A percentile compares a stretch with the other conserved stretches of the same genome.
These are phyloP conservation scores for Rhogogaster chlorosoma DNA, from an alignment of 2,888 invertebrate genomes.

Conservation along the genomic window DNA sequence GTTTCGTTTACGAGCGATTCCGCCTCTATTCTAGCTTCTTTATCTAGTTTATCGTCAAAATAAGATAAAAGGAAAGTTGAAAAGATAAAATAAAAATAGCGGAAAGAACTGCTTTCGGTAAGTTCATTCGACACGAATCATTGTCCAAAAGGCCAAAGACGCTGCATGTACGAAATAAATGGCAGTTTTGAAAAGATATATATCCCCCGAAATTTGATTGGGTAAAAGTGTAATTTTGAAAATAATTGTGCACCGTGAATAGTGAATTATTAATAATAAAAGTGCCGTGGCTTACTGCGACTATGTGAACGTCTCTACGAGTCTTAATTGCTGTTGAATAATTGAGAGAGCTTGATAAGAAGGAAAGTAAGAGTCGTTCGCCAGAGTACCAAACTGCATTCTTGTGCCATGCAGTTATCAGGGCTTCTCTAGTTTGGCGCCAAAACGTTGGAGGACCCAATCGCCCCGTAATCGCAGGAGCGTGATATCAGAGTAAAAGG, in stretches of 20 bases:
- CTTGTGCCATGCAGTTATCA: background rate
- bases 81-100: background rate
- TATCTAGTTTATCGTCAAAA: background rate
- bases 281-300: background rate
- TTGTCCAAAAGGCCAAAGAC: background rate
- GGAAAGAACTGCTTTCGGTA: background rate
- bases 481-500: background rate
- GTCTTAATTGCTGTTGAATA: background rate
- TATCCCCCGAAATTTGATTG: background rate
- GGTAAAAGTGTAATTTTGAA: background rate
- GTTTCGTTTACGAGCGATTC: background rate
- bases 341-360: background rate
- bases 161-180: background rate
- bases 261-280: background rate
- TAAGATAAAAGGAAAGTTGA: slow-evolving; percentile 44
- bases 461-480: background rate
- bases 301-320: slow-evolving; percentile 12
- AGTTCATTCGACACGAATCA: background rate
- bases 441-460: background rate
- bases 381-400: background rate
- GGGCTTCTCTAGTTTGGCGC: background rate
- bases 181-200: background rate
- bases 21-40: background rate
- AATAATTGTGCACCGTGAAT: slow-evolving; percentile 20
- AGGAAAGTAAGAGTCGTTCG: background rate